Conservation (phyloP, 2,113 vertebrate genomes). For the Hoplias malabaricus region DNA sequence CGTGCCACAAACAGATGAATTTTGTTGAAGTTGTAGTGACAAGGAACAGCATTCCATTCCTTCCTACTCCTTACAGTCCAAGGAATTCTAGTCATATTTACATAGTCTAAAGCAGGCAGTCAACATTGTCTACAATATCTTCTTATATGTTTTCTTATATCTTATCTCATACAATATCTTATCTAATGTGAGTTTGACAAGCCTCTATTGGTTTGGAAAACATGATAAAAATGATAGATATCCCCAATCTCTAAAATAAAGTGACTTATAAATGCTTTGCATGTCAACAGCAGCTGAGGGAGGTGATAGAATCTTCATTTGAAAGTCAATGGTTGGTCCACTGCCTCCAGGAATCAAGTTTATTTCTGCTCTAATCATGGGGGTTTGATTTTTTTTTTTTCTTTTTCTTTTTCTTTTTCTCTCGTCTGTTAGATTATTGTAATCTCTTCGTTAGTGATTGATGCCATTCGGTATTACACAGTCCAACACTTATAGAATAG, state of each 20-base stretch:
- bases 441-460: neutral
- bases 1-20: no score
- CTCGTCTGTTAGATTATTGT: neutral
- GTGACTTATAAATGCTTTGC: neutral
- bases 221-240: neutral
- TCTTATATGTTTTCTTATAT: no score
- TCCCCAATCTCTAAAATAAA: neutral
- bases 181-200: neutral
- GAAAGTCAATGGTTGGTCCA: constrained; percentile 46
- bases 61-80: no score
- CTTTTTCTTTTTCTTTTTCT: neutral
- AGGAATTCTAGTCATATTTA: no score
- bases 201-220: neutral
- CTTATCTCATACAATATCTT: no score
- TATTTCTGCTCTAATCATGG: constrained; percentile 14
- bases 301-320: constrained; percentile 36
- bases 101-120: neutral
- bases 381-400: neutral
- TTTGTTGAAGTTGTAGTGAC: no score
- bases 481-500: no score
- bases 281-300: constrained; percentile 19
- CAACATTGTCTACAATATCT: no score
- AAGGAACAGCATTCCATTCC: no score
- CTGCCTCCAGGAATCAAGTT: constrained; percentile 25
- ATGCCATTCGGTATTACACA: no score